Evolutionary conservation across 2,888 invertebrate species (phyloP).

Genomic region (Dryadula phaetusa): DNA sequence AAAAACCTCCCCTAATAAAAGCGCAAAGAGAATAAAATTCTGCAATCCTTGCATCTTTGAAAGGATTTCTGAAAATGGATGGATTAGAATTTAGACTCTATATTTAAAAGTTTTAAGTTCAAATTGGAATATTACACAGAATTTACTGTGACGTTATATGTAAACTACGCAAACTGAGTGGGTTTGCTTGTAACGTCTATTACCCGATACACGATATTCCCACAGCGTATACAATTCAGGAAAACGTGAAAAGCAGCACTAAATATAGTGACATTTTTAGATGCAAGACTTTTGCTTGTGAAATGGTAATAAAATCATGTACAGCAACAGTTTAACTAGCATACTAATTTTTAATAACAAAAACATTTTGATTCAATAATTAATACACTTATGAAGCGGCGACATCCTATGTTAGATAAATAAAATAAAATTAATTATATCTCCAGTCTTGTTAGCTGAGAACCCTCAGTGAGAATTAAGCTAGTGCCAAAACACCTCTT

Average conservation of each 20-base stretch:
- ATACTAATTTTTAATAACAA: no score
- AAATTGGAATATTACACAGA: constrained; percentile 4
- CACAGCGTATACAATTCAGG: constrained; percentile 33
- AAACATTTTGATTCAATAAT: no score
- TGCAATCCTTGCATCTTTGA: neutral
- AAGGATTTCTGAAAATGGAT: neutral
- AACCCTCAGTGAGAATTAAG: no score
- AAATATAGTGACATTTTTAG: neutral
- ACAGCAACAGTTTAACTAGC: no score
- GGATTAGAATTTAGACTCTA: neutral
- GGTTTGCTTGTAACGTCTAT: constrained; percentile 63
- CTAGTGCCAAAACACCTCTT: no score
- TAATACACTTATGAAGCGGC: no score
- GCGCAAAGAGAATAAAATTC: constrained; percentile 13
- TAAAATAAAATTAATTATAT: no score
- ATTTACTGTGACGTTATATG: constrained; percentile 39
- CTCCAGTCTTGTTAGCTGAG: no score
- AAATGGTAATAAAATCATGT: no score
- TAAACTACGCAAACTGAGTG: constrained; percentile 54
- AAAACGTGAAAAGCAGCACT: neutral
- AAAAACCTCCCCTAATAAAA: constrained; percentile 24
- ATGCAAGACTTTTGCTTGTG: neutral
- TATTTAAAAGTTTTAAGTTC: neutral
- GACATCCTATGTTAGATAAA: no score
- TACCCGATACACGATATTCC: constrained; percentile 45